phyloP scores from a whole-genome alignment of 1,140 invertebrate species.

The Neodiprion fabricii region DNA sequence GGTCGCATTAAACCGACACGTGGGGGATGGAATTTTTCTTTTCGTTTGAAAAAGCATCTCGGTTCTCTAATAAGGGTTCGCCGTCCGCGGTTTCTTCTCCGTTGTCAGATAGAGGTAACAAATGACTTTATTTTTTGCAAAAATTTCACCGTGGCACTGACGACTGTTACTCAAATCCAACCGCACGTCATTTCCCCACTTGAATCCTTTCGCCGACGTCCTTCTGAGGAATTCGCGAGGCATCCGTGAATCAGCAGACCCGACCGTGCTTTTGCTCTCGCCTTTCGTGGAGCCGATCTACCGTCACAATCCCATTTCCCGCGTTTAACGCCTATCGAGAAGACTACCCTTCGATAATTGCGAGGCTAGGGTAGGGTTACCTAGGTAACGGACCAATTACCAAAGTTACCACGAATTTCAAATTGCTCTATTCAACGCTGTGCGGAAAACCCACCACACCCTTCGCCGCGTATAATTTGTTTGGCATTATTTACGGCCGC shows the following conservation, averaged over 20 bases:
- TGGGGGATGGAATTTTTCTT: background rate
- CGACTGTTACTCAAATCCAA: background rate
- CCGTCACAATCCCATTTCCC: background rate
- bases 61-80: background rate
- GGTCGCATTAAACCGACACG: background rate
- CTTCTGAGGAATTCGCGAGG: no score
- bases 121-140: background rate
- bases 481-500: background rate
- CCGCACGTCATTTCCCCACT: no score
- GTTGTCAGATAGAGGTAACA: background rate
- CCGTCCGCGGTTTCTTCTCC: background rate
- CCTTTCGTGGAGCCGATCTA: background rate
- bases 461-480: background rate
- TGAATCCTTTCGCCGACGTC: no score
- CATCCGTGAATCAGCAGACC: no score
- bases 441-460: background rate
- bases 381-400: conserved; percentile 3
- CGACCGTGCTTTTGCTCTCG: no score
- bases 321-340: background rate
- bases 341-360: background rate
- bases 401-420: conserved; percentile 1
- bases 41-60: background rate
- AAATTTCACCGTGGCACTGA: no score
- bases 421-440: conserved; percentile 1
- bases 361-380: background rate